Conservation (phyloP, 2,888 invertebrate species). For the Drosophila formosana region DNA sequence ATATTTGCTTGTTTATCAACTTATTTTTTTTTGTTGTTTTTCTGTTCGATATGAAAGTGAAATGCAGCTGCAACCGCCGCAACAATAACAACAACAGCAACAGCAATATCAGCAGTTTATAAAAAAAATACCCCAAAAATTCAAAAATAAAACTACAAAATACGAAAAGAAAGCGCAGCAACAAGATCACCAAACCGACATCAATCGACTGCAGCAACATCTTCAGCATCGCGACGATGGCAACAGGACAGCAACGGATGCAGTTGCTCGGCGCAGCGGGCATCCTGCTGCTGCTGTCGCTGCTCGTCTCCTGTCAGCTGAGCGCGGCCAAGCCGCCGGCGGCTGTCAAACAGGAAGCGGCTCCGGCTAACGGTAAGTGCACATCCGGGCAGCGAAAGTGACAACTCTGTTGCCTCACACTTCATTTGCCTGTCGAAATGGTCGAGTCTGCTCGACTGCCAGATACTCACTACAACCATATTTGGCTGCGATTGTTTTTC, state of each 20-base stretch:
- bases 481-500: too few relatives aligned
- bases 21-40: slow-evolving; percentile 28
- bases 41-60: slow-evolving; percentile 48
- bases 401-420: slow-evolving; percentile 7
- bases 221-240: slow-evolving; percentile 18
- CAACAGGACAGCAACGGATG: slow-evolving; percentile 31
- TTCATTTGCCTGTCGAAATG: slow-evolving; percentile 46
- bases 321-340: slow-evolving; percentile 43
- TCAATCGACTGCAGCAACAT: background rate
- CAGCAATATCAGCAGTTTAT: slow-evolving; percentile 12
- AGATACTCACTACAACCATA: too few relatives aligned
- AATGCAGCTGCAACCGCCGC: slow-evolving; percentile 57
- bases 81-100: slow-evolving; percentile 19
- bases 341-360: slow-evolving; percentile 54
- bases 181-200: background rate
- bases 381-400: slow-evolving; percentile 45
- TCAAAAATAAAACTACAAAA: slow-evolving; percentile 9
- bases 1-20: slow-evolving; percentile 46
- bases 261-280: slow-evolving; percentile 9
- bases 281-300: slow-evolving; percentile 34
- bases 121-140: background rate
- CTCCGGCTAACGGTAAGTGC: slow-evolving; percentile 63
- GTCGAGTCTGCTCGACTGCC: too few relatives aligned
- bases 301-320: slow-evolving; percentile 31
- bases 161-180: slow-evolving; percentile 37